These are phyloP conservation scores for Baryphthengus martii DNA, from an alignment of 2,113 vertebrate genomes.

Conservation along the genomic window DNA sequence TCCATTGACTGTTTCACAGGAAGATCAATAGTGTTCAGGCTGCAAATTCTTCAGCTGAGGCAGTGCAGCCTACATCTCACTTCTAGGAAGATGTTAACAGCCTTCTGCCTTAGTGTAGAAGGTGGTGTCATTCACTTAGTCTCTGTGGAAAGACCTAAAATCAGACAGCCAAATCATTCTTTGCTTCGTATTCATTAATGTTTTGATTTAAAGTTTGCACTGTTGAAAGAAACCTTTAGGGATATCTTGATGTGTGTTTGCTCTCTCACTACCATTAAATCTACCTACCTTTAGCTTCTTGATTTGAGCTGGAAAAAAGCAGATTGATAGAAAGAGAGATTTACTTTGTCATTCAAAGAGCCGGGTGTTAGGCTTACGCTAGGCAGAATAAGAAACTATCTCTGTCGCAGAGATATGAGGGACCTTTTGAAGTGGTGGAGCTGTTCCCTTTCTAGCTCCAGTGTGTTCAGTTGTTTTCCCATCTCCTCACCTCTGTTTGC, in stretches of 20 bases:
- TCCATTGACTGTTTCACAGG: constrained; percentile 5
- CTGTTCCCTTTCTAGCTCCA: background rate
- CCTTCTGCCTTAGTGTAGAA: background rate
- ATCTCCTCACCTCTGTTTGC: background rate
- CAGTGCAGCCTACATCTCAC: background rate
- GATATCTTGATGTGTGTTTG: background rate
- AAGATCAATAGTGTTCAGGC: constrained; percentile 41
- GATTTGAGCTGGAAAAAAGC: background rate
- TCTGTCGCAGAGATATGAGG: background rate
- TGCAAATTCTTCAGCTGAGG: background rate
- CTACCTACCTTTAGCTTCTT: background rate
- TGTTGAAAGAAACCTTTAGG: background rate
- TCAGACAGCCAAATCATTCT: background rate
- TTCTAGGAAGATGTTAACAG: background rate
- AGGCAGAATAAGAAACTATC: background rate
- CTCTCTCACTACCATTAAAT: background rate
- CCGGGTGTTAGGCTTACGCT: background rate
- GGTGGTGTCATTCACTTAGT: background rate
- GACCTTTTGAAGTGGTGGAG: background rate
- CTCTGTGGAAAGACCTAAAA: background rate
- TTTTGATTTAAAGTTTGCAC: constrained; percentile 5
- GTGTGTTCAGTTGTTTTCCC: background rate
- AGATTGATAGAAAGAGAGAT: background rate
- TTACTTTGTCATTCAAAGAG: background rate
- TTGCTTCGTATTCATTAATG: background rate